Evolutionary conservation across 1,140 invertebrate species (phyloP).

Genomic region (Metopolophium dirhodum): DNA sequence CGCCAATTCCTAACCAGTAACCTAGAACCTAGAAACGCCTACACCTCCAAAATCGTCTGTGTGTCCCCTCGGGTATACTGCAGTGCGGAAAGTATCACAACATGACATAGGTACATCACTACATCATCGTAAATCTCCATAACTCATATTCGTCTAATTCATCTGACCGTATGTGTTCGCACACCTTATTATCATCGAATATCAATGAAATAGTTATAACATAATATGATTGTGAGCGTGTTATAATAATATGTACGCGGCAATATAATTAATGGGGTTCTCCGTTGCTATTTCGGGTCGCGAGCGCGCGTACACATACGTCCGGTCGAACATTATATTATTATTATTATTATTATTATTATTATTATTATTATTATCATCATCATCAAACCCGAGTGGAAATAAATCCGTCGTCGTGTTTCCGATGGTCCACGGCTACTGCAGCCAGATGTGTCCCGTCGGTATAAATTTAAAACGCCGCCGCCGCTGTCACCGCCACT

Average conservation of each 20-base stretch:
- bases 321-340: slow-evolving; percentile 40
- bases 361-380: neutral
- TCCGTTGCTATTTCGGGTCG: neutral
- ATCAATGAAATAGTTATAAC: neutral
- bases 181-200: neutral
- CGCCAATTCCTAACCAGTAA: neutral
- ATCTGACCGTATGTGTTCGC: neutral
- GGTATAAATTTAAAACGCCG: slow-evolving; percentile 53
- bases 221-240: neutral
- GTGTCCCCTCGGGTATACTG: too few species aligned
- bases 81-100: too few species aligned
- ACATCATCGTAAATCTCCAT: too few species aligned
- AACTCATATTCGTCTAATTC: neutral
- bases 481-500: neutral
- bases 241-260: neutral
- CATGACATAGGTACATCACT: neutral
- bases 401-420: slow-evolving; percentile 53
- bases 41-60: too few species aligned
- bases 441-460: slow-evolving; percentile 36
- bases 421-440: slow-evolving; percentile 41
- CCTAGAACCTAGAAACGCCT: neutral
- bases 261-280: neutral
- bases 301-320: neutral
- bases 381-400: slow-evolving; percentile 45
- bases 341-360: neutral